Conservation (phyloP, 2,888 invertebrate species). For the Sphaerophoria rueppellii region DNA sequence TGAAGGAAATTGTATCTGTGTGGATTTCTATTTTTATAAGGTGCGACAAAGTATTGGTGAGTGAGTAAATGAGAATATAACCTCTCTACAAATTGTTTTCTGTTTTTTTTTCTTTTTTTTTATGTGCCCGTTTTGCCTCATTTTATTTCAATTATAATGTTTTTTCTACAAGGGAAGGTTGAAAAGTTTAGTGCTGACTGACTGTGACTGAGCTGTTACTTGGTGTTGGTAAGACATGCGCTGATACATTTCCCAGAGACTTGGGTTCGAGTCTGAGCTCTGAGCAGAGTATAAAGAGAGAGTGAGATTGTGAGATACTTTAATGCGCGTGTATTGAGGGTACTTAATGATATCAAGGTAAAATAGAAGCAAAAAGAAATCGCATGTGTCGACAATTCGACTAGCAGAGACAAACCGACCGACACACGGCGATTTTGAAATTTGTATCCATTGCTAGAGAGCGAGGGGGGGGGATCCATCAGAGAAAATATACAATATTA, state of each 20-base stretch:
- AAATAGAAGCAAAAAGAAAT: constrained; percentile 58
- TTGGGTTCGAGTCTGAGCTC: constrained; percentile 1
- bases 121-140: neutral
- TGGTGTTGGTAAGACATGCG: constrained; percentile 57
- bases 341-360: constrained; percentile 72
- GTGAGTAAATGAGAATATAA: constrained; percentile 31
- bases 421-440: constrained; percentile 51
- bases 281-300: constrained; percentile 37
- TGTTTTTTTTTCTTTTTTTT: constrained; percentile 21
- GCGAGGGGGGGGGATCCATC: constrained; percentile 6
- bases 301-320: constrained; percentile 27
- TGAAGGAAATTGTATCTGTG: constrained; percentile 35
- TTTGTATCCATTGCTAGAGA: constrained; percentile 57
- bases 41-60: constrained; percentile 23
- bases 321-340: constrained; percentile 43
- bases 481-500: constrained; percentile 37
- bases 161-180: constrained; percentile 69
- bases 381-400: constrained; percentile 62
- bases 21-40: constrained; percentile 12
- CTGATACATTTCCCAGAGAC: constrained; percentile 31
- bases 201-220: neutral
- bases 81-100: constrained; percentile 48
- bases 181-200: constrained; percentile 1
- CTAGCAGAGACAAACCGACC: constrained; percentile 12
- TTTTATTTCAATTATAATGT: constrained; percentile 57